A percentile compares a stretch with the other conserved stretches of the same genome.
Evolutionary conservation across 2,888 invertebrate species (phyloP).

Genomic region (Fragum sueziense): DNA sequence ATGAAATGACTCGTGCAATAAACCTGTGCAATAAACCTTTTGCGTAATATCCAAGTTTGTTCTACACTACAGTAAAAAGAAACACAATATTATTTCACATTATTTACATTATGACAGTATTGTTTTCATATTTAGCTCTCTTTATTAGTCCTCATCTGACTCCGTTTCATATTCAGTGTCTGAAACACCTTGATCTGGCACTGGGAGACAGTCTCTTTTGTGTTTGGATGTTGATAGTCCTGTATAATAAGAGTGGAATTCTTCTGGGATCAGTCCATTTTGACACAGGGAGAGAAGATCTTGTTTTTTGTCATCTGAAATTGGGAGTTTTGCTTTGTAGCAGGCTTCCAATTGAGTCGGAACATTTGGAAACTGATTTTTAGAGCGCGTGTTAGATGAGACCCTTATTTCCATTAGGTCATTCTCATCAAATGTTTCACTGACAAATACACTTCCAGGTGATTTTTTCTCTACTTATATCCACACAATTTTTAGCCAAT

Average conservation of each 20-base stretch:
- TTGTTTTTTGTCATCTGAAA: conserved; percentile 25
- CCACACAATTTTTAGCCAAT: conserved; percentile 43
- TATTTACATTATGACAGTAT: neutral
- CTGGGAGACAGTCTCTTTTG: neutral
- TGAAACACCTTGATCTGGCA: conserved; percentile 3
- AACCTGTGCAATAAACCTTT: no score
- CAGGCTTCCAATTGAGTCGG: neutral
- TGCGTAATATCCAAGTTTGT: neutral
- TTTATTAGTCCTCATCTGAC: neutral
- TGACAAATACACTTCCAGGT: conserved; percentile 36
- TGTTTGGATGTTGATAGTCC: neutral
- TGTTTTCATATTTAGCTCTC: no score
- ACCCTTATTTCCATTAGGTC: conserved; percentile 25
- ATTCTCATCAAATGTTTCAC: conserved; percentile 25
- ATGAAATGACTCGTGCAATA: neutral
- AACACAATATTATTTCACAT: neutral
- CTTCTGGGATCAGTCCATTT: conserved; percentile 13
- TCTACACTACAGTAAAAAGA: neutral
- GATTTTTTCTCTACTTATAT: conserved; percentile 26
- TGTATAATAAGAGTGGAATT: conserved; percentile 9
- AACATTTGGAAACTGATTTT: neutral
- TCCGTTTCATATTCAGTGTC: conserved; percentile 9
- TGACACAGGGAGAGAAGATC: conserved; percentile 24
- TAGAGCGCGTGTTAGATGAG: neutral
- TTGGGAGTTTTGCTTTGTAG: conserved; percentile 8